Percentiles rank a stretch among this genome's conserved stretches.
These are phyloP conservation scores for Cheilosia impressa DNA, from an alignment of 2,888 invertebrate species.

Conservation along the genomic window DNA sequence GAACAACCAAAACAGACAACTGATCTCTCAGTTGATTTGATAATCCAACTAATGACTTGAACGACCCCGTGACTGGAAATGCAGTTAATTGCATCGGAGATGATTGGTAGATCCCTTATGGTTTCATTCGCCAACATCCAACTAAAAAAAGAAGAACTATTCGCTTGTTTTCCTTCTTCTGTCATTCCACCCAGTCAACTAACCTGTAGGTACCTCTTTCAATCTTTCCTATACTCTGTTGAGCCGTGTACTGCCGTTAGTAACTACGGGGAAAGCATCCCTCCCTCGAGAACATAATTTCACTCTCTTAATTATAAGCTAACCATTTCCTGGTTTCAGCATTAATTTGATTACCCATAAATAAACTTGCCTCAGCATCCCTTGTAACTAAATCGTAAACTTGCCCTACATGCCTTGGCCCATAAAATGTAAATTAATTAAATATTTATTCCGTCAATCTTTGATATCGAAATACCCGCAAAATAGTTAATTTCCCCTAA, in stretches of 20 bases:
- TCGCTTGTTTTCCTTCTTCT: too few species aligned
- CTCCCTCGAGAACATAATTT: not conserved
- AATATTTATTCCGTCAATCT: conserved; percentile 58
- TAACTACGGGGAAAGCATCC: not conserved
- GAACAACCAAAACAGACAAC: too few species aligned
- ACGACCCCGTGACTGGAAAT: too few species aligned
- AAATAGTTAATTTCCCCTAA: conserved; percentile 64
- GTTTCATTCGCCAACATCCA: too few species aligned
- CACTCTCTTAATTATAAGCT: conserved; percentile 32
- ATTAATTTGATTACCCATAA: conserved; percentile 32
- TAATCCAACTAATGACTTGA: too few species aligned
- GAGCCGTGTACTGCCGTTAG: not conserved
- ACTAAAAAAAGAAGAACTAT: too few species aligned
- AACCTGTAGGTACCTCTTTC: too few species aligned
- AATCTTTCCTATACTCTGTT: too few species aligned
- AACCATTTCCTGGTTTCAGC: conserved; percentile 5
- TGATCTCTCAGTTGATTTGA: too few species aligned
- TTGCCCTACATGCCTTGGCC: conserved; percentile 14
- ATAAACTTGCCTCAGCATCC: conserved; percentile 42
- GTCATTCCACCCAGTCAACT: too few species aligned
- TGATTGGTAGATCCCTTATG: too few species aligned
- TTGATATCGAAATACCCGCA: conserved; percentile 57
- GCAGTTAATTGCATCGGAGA: too few species aligned
- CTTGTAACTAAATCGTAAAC: conserved; percentile 55
- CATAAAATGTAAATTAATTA: conserved; percentile 58